Conservation (phyloP, 1,140 invertebrate species). For the Platorchestia sp. region DNA sequence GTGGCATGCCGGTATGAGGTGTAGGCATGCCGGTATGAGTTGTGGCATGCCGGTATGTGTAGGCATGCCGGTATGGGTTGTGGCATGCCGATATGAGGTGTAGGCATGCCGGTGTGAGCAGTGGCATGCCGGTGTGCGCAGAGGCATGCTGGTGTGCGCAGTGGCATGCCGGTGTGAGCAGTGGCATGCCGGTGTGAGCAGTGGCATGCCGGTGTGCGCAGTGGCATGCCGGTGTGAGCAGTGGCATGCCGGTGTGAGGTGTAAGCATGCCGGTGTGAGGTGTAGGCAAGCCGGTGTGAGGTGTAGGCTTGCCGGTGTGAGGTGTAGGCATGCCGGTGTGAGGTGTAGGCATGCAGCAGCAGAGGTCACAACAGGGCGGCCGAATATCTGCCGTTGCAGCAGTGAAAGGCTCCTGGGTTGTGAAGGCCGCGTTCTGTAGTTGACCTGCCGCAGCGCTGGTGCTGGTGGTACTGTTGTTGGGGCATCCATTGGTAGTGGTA, state of each 20-base stretch:
- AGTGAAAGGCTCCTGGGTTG: neutral
- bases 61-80: neutral
- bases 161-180: too few relatives aligned
- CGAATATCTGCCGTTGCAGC: neutral
- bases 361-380: neutral
- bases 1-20: neutral
- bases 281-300: neutral
- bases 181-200: neutral
- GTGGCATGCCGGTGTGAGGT: neutral
- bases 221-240: neutral
- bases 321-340: neutral
- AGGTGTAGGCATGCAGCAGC: neutral
- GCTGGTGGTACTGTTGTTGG: neutral
- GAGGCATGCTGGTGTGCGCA: neutral
- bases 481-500: neutral
- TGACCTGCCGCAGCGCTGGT: neutral
- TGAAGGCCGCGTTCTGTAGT: neutral
- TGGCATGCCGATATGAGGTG: neutral
- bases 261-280: neutral
- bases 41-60: neutral
- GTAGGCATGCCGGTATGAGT: neutral
- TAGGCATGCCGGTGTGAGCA: slow-evolving; percentile 22
- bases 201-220: neutral
- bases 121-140: too few relatives aligned
- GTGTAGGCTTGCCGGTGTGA: neutral